phyloP scores from a whole-genome alignment of 2,797 vertebrate genomes.

The Notolabrus celidotus region DNA sequence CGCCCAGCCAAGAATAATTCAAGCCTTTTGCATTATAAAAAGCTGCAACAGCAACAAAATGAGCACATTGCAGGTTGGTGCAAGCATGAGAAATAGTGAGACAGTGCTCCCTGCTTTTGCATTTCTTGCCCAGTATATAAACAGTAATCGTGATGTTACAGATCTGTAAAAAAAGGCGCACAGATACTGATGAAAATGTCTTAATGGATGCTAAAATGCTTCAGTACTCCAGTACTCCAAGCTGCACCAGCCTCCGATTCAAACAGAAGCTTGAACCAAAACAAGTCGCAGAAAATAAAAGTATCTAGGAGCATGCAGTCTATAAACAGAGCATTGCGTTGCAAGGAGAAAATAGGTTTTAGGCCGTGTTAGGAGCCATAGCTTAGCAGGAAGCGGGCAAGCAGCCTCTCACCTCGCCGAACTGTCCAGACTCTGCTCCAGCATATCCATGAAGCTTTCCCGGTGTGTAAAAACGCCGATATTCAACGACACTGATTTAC shows the following conservation, averaged over 20 bases:
- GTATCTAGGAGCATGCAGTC: conserved; percentile 5
- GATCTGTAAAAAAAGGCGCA: conserved; percentile 15
- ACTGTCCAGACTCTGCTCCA: conserved; percentile 93
- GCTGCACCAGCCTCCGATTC: background rate
- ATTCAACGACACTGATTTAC: conserved; percentile 82
- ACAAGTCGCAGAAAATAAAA: conserved; percentile 5
- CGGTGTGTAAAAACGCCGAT: conserved; percentile 74
- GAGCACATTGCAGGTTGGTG: background rate
- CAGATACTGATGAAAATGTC: conserved; percentile 1
- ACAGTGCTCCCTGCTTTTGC: background rate
- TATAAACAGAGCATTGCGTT: conserved; percentile 25
- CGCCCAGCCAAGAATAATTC: background rate
- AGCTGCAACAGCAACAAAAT: background rate
- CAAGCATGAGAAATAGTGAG: background rate
- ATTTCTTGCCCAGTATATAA: background rate
- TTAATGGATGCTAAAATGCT: fast-evolving
- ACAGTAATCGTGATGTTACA: conserved; percentile 8
- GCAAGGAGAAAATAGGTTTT: conserved; percentile 42
- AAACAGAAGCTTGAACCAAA: background rate
- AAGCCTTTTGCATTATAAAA: background rate
- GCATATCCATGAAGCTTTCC: conserved; percentile 90
- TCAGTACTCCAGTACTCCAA: fast-evolving
- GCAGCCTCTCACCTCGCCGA: conserved; percentile 87
- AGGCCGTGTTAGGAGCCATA: conserved; percentile 73
- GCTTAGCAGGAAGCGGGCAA: conserved; percentile 70